Evolutionary conservation across 30 jellyfish, hydroid and myxozoan species (phyloP).

Genomic region (Turritopsis dohrnii): DNA sequence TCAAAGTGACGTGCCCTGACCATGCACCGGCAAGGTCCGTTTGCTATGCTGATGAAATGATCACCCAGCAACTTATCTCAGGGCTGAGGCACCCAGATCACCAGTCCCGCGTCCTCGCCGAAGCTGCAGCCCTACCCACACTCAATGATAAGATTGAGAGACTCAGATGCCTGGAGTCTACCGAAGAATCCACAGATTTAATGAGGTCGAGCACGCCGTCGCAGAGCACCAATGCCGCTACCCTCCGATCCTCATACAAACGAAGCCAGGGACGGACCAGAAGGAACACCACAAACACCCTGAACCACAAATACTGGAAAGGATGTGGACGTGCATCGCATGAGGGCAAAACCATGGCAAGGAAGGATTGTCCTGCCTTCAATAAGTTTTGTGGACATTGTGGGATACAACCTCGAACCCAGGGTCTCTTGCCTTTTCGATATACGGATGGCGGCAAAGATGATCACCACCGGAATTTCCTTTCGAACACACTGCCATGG

Average conservation of each 20-base stretch:
- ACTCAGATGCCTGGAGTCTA: not conserved
- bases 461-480: slow-evolving; percentile 9
- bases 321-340: not conserved
- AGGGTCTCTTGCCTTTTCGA: not conserved
- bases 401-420: not conserved
- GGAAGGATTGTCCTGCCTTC: not conserved
- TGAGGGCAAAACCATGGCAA: not conserved
- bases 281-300: not conserved
- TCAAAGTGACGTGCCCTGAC: not conserved
- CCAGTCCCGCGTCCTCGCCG: not conserved
- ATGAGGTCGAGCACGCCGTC: not conserved
- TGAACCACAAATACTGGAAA: not conserved
- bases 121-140: not conserved
- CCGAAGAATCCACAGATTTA: not conserved
- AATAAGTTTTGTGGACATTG: not conserved
- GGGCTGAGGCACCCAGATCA: not conserved
- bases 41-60: slow-evolving; percentile 7
- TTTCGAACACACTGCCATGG: slow-evolving; percentile 4
- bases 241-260: no score
- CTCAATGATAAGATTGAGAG: not conserved
- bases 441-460: not conserved
- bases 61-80: not conserved
- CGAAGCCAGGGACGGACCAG: not conserved
- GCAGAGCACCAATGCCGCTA: not conserved
- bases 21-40: not conserved